Percentiles rank a stretch among this genome's conserved stretches.
Evolutionary conservation across 1,140 invertebrate species (phyloP).

Genomic region (Medauroidea extradentata): DNA sequence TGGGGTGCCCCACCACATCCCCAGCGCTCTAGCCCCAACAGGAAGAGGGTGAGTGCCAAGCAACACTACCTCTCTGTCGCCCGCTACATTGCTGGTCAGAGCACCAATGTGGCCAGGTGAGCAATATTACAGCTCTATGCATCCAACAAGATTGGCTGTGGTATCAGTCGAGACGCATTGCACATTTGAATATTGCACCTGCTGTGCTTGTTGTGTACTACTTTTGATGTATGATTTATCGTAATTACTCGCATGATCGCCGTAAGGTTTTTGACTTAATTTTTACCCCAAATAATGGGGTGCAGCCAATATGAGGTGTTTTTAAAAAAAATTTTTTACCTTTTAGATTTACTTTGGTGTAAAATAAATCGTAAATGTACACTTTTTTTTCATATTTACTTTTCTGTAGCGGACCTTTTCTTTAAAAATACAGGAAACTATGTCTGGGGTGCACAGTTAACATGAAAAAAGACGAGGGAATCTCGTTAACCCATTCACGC

Average conservation of each 20-base stretch:
- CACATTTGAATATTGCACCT: slow-evolving; percentile 19
- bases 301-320: too few species aligned
- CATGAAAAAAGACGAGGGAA: too few species aligned
- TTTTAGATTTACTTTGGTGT: not conserved
- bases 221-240: not conserved
- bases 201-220: not conserved
- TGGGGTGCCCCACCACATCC: slow-evolving; percentile 38
- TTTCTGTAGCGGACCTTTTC: too few species aligned
- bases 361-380: too few species aligned
- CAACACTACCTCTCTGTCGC: slow-evolving; percentile 68
- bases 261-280: not conserved
- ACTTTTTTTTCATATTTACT: too few species aligned
- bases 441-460: too few species aligned
- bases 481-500: too few species aligned
- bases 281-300: too few species aligned
- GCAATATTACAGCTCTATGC: not conserved
- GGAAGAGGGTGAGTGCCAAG: slow-evolving; percentile 56
- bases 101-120: slow-evolving; percentile 45
- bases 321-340: not conserved
- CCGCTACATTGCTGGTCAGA: slow-evolving; percentile 63
- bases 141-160: too few species aligned
- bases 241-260: not conserved
- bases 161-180: too few species aligned
- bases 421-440: too few species aligned
- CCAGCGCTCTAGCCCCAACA: slow-evolving; percentile 27